Evolutionary conservation across 2,113 vertebrate species (phyloP), one percentile per base, ranked within the genome.

Genomic region (Menura novaehollandiae): DNA sequence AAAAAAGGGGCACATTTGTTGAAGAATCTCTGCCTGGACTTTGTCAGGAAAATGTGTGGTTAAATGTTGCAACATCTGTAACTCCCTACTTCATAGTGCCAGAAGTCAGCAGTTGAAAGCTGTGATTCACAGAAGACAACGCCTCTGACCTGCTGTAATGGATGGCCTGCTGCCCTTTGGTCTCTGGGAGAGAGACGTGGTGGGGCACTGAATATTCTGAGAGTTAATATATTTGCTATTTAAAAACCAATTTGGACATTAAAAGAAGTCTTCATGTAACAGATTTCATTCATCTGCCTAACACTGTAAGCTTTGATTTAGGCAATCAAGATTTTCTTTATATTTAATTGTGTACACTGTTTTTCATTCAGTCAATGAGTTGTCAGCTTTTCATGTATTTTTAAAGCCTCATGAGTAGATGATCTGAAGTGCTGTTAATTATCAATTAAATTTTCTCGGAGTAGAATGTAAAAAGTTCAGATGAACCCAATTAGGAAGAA

Each of bases 361-460:
- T 96, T 95, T 92, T 66, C 93, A 83, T 94, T 89, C 93, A 96
- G 93, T 85, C 88, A 89, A 84, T 96, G 91, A 97, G 66, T 91
- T 94, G 87, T 93, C 95, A 91, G 80, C 90, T 98, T 98, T 98
- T 97, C 84, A 97, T 97, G 95, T 97, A 94, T 97, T 97, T 97
- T 98, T 89, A 94, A 97, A 97, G 81, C 93, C 95, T 93, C 93
- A 94, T 1, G 3, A 95, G 95, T 81, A 96, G 94, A 95, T 69
- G 94, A 96, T 97, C 93, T 88, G 95, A 97, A 97, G 91, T 97
- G 78, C 79, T 96, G 82, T 96, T 98, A 98, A 98, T 98, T 97
- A 97, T 97, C 95, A 98, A 97, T 98, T 98, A 98, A 96, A 91
- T 96, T 97, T 98, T 96, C 88, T 96, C 71, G 79, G 78, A 95